Base-by-base conservation (phyloP, 1,140 invertebrate species). In the Pristionchus pacificus region DNA sequence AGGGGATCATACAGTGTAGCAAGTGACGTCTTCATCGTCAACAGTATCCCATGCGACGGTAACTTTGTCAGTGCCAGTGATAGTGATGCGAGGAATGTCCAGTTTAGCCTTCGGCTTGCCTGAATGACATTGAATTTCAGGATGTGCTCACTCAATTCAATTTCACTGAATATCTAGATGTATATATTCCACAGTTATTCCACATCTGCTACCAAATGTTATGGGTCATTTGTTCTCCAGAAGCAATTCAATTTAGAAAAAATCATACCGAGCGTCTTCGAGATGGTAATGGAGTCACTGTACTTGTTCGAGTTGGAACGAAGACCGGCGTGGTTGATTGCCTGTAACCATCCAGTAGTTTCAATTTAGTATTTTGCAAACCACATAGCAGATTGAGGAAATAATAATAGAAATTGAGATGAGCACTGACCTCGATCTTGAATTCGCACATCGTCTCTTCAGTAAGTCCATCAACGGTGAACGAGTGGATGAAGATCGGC, bases 361-460 rank as follows among this genome's bases (percentile, higher is more conserved):
- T n/a, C n/a, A n/a, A n/a, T n/a, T n/a, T n/a, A n/a, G n/a, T n/a
- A n/a, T n/a, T n/a, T n/a, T n/a, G n/a, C n/a, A n/a, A n/a, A n/a
- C n/a, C n/a, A n/a, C n/a, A n/a, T n/a, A n/a, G n/a, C n/a, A n/a
- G n/a, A n/a, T n/a, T n/a, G n/a, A n/a, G n/a, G n/a, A n/a, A n/a
- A n/a, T n/a, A n/a, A 49, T 49, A 19, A 49, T 19, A 49, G 38
- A 10, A 6, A 10, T 19, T 49, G 38, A 10, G 19, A 19, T 10
- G 6, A 49, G 38, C 68, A 85, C 93, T 93, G 0, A 95, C 95
- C 69, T 85, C 84, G 1, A 98, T 90, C 69, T 95, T 89, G 88
- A 98, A 98, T 85, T 97, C 94, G 81, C 96, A 97, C 83, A 95
- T 93, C 76, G 91, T 89, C 1, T 92, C 92, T 66, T 91, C 89